Evolutionary conservation across 2,113 vertebrate species (phyloP).

Genomic region (Kryptolebias marmoratus): DNA sequence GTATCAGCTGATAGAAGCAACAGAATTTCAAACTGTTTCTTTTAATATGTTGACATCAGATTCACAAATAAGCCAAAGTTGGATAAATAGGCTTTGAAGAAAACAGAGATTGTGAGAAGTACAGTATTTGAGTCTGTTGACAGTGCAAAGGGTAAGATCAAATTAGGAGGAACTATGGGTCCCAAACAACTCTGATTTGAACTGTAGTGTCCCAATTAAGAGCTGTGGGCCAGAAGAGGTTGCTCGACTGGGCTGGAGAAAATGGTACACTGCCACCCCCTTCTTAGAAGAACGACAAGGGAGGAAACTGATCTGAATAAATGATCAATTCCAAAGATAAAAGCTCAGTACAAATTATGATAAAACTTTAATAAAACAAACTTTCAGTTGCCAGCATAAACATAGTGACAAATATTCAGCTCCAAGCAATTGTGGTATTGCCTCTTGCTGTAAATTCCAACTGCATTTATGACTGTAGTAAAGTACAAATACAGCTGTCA

Average conservation of each 20-base stretch:
- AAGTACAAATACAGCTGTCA: not conserved
- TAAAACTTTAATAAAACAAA: conserved; percentile 19
- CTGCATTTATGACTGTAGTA: not conserved
- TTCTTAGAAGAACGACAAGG: conserved; percentile 39
- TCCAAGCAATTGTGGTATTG: not conserved
- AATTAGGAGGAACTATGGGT: conserved; percentile 64
- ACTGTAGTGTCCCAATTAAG: conserved; percentile 72
- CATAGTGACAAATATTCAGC: conserved; percentile 16
- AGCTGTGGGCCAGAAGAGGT: conserved; percentile 61
- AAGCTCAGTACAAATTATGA: conserved; percentile 30
- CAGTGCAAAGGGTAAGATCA: conserved; percentile 53
- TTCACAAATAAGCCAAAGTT: conserved; percentile 32
- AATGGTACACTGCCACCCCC: conserved; percentile 54
- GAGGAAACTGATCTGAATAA: conserved; percentile 43
- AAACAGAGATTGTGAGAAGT: conserved; percentile 34
- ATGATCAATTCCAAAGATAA: conserved; percentile 40
- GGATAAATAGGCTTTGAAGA: conserved; percentile 33
- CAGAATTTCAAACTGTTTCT: conserved; percentile 1
- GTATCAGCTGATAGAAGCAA: not conserved
- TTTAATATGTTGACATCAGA: conserved; percentile 29
- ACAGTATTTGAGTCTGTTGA: conserved; percentile 47
- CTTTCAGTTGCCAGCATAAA: conserved; percentile 1
- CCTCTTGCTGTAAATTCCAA: not conserved
- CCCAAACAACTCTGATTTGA: conserved; percentile 62
- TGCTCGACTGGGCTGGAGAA: conserved; percentile 47